phyloP scores from a whole-genome alignment of 2,797 vertebrate genomes.

The Xiphorhynchus erythropygius region DNA sequence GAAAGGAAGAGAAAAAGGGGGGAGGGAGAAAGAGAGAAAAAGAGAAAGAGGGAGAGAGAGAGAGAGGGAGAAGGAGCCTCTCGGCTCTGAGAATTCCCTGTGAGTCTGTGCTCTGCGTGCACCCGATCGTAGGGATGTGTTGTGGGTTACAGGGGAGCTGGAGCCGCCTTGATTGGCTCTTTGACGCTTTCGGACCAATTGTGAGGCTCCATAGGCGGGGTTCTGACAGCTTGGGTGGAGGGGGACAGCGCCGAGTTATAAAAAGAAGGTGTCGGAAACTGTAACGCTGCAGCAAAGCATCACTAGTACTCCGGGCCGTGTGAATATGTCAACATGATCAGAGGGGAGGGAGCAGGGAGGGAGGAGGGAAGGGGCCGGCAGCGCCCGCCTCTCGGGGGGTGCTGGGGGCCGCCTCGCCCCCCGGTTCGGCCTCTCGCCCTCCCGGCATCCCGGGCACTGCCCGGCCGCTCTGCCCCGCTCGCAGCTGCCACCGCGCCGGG shows the following conservation, averaged over 20 bases:
- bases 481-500: not conserved
- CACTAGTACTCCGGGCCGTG: constrained; percentile 85
- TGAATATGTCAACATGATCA: constrained; percentile 94
- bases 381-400: constrained; percentile 77
- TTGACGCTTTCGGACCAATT: constrained; percentile 99
- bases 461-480: not conserved
- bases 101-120: constrained; percentile 90
- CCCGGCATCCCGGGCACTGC: not conserved
- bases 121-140: constrained; percentile 92
- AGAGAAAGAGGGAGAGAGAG: constrained; percentile 68
- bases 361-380: constrained; percentile 66
- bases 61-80: constrained; percentile 81
- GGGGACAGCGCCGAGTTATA: constrained; percentile 95
- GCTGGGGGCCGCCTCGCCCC: constrained; percentile 41
- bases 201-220: constrained; percentile 97
- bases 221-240: constrained; percentile 98
- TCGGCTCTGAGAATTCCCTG: constrained; percentile 91
- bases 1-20: not conserved
- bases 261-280: constrained; percentile 98
- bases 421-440: not conserved
- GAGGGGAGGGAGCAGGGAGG: constrained; percentile 73
- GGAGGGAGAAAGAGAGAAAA: constrained; percentile 33
- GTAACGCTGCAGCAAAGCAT: constrained; percentile 88
- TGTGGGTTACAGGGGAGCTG: constrained; percentile 86
- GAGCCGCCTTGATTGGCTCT: constrained; percentile 98